A percentile compares a stretch with the other conserved stretches of the same genome.
These are phyloP conservation scores for Pogonus chalceus DNA, from an alignment of 1,140 invertebrate genomes.

Conservation along the genomic window DNA sequence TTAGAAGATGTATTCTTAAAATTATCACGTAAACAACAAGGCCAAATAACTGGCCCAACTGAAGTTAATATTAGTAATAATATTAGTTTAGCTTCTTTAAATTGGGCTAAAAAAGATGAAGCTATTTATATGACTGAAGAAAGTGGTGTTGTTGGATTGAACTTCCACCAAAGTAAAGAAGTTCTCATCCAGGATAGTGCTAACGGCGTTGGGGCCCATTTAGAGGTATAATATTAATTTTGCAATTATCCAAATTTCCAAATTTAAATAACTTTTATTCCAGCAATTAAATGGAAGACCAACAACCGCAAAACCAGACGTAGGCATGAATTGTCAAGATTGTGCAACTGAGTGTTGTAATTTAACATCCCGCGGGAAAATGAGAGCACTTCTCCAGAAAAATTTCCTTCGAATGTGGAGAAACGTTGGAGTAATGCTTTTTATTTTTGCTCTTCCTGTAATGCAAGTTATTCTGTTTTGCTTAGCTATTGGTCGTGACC, in stretches of 20 bases:
- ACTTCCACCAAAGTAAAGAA: constrained; percentile 84
- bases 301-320: constrained; percentile 18
- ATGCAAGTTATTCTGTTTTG: constrained; percentile 92
- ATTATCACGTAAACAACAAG: constrained; percentile 52
- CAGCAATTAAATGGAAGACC: constrained; percentile 11
- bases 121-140: constrained; percentile 74
- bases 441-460: constrained; percentile 84
- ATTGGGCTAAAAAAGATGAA: constrained; percentile 71
- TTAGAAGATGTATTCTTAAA: constrained; percentile 92
- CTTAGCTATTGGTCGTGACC: constrained; percentile 85
- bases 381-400: constrained; percentile 72
- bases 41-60: constrained; percentile 18
- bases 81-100: constrained; percentile 64
- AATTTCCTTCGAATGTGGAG: constrained; percentile 85
- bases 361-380: constrained; percentile 37
- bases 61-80: constrained; percentile 66
- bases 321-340: constrained; percentile 26
- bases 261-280: not conserved
- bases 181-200: constrained; percentile 63
- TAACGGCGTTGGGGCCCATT: constrained; percentile 42
- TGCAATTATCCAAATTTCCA: not conserved
- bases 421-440: constrained; percentile 80
- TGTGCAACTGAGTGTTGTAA: constrained; percentile 26
- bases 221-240: constrained; percentile 1
- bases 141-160: constrained; percentile 72